Percentiles rank a stretch among this genome's conserved stretches.
Conservation (phyloP, 2,888 invertebrate genomes). For the Metacarcinus magister region DNA sequence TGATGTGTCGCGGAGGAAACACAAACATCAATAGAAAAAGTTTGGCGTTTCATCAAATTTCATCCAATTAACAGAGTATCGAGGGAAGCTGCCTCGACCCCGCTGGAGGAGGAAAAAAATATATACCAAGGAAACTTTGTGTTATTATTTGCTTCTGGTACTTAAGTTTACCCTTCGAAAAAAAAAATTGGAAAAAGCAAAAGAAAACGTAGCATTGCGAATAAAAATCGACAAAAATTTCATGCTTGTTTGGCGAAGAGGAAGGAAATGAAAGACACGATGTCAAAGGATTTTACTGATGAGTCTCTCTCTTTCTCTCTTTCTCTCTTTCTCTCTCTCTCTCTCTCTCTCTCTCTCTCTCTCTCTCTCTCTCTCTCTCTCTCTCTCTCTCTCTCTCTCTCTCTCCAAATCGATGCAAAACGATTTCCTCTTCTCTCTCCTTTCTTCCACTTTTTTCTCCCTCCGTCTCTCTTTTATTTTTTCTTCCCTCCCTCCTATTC, state of each 20-base stretch:
- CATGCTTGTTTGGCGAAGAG: not conserved
- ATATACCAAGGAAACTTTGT: not conserved
- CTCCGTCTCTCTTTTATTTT: not conserved
- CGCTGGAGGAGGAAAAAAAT: not conserved
- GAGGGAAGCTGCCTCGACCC: not conserved
- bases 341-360: not conserved
- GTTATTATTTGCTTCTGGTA: not conserved
- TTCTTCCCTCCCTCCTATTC: too few species aligned
- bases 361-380: not conserved
- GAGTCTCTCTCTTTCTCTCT: conserved; percentile 51
- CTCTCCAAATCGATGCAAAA: not conserved
- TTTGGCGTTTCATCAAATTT: not conserved
- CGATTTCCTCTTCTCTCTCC: not conserved
- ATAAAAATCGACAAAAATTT: not conserved
- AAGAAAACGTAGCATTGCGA: not conserved
- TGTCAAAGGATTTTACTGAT: not conserved
- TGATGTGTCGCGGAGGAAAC: not conserved
- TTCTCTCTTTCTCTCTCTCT: conserved; percentile 49
- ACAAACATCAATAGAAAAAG: not conserved
- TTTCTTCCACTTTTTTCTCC: not conserved
- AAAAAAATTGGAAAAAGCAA: not conserved
- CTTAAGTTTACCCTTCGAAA: not conserved
- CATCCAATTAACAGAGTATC: conserved; percentile 11
- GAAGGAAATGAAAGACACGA: not conserved
- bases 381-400: not conserved